Percentiles rank a stretch among this genome's conserved stretches.
Conservation (phyloP, 2,113 vertebrate genomes). For the Arvicanthis niloticus region DNA sequence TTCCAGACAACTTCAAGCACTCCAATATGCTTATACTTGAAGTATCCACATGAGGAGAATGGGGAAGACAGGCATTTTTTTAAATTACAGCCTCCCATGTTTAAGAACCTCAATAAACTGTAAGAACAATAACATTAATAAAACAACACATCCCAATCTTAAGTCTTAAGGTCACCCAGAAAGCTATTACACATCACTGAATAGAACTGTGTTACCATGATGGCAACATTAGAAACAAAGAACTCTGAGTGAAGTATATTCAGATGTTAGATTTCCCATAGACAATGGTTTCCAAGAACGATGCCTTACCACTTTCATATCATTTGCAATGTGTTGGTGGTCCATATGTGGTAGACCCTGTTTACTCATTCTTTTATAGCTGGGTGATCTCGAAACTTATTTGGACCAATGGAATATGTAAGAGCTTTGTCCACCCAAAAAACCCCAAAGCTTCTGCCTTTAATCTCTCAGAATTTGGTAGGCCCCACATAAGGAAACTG, state of each 20-base stretch:
- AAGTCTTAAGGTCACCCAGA: background rate
- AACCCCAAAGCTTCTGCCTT: background rate
- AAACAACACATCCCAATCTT: constrained; percentile 9
- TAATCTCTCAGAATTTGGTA: background rate
- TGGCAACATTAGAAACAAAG: background rate
- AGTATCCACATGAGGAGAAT: background rate
- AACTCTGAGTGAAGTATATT: background rate
- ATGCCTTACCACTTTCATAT: background rate
- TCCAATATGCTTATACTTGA: background rate
- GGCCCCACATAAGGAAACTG: background rate
- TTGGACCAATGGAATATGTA: background rate
- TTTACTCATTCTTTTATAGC: background rate
- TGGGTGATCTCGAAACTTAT: background rate
- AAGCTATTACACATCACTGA: background rate
- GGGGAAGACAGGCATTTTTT: background rate
- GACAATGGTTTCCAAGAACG: background rate
- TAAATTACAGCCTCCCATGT: constrained; percentile 8
- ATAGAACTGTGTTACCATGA: background rate
- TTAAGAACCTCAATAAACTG: background rate
- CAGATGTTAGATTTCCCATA: background rate
- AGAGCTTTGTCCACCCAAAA: background rate
- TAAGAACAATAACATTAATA: constrained; percentile 1
- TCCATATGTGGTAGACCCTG: background rate
- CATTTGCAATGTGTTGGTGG: background rate
- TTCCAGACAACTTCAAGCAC: background rate